A percentile compares a stretch with the other conserved stretches of the same genome.
Evolutionary conservation across 2,888 invertebrate species (phyloP).

Genomic region (Pomacea canaliculata): DNA sequence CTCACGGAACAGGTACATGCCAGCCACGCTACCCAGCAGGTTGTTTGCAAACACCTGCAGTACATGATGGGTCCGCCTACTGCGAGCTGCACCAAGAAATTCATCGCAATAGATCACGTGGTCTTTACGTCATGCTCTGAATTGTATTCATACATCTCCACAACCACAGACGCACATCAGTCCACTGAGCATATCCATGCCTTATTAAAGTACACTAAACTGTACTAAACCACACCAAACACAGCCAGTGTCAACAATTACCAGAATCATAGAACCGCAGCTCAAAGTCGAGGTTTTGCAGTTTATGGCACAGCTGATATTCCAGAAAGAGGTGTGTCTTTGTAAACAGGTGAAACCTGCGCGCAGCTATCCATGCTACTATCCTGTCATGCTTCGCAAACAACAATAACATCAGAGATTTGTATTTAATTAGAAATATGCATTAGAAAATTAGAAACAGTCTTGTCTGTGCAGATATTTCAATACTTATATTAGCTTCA

Average conservation of each 20-base stretch:
- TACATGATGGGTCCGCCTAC: too few species aligned
- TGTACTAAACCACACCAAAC: too few species aligned
- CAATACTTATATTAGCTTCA: neutral
- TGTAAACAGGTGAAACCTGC: neutral
- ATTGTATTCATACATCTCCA: too few species aligned
- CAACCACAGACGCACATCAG: too few species aligned
- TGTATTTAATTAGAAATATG: too few species aligned
- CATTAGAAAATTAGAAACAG: slow-evolving; percentile 26
- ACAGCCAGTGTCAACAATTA: neutral
- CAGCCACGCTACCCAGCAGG: slow-evolving; percentile 16
- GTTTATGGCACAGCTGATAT: neutral
- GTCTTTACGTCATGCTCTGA: too few species aligned
- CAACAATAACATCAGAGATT: too few species aligned
- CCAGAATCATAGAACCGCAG: neutral
- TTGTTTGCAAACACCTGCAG: neutral
- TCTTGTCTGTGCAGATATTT: too few species aligned
- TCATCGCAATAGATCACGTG: too few species aligned
- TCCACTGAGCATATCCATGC: too few species aligned
- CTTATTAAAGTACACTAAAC: too few species aligned
- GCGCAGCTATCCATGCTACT: neutral
- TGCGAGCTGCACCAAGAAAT: too few species aligned
- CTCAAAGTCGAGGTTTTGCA: neutral
- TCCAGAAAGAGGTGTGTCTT: neutral
- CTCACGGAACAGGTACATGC: slow-evolving; percentile 21
- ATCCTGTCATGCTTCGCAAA: neutral